These are phyloP conservation scores for Actinopyga echinites DNA, from an alignment of 53 echinoderm and acorn worm species.

Conservation along the genomic window DNA sequence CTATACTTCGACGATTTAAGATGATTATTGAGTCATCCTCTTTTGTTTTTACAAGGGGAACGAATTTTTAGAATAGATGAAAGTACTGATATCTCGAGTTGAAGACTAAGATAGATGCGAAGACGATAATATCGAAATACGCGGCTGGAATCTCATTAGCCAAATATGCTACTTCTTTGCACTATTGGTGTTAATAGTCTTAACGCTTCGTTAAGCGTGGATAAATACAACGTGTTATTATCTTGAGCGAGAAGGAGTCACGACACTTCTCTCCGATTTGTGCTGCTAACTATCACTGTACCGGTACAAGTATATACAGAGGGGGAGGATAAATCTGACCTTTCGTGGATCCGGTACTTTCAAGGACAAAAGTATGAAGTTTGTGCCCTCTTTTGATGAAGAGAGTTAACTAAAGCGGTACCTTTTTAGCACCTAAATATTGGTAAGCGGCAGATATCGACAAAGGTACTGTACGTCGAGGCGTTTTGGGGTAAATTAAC, in stretches of 20 bases:
- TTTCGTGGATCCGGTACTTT: too few species aligned
- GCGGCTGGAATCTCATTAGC: background rate
- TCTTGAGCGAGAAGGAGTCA: background rate
- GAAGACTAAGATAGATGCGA: slow-evolving; percentile 4
- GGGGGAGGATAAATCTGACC: too few species aligned
- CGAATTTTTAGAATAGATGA: background rate
- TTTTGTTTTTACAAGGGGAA: slow-evolving; percentile 21
- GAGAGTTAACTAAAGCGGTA: too few species aligned
- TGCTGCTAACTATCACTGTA: too few species aligned
- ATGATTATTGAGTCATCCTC: slow-evolving; percentile 7
- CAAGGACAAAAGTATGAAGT: too few species aligned
- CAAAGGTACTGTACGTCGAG: too few species aligned
- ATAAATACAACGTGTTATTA: background rate
- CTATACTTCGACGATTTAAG: background rate
- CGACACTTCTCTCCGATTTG: too few species aligned
- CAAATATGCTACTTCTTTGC: slow-evolving; percentile 11
- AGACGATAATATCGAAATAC: background rate
- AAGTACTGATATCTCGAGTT: background rate
- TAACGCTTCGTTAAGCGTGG: slow-evolving; percentile 2
- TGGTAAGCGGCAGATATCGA: too few species aligned
- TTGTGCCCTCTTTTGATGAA: too few species aligned
- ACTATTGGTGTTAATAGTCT: slow-evolving; percentile 21
- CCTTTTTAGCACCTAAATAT: too few species aligned
- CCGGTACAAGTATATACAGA: too few species aligned
- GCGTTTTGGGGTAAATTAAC: too few species aligned